phyloP scores from a whole-genome alignment of 2,888 invertebrate genomes.

The Lacanobia wlatinum region DNA sequence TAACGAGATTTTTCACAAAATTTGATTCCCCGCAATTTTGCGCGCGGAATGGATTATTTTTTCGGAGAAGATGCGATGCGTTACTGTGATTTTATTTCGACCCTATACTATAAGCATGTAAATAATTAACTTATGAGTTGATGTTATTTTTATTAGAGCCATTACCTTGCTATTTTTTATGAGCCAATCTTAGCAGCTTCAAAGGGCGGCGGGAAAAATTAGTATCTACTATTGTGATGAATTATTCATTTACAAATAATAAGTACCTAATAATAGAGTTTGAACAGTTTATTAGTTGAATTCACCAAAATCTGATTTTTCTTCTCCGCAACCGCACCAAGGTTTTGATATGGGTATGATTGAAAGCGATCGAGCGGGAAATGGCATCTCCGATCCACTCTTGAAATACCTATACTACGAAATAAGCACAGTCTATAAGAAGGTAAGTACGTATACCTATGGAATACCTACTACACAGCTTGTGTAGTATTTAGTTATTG shows the following conservation, averaged over 20 bases:
- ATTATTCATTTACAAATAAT: too few species aligned
- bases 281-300: slow-evolving; percentile 24
- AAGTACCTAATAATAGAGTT: neutral
- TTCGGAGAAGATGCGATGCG: slow-evolving; percentile 71
- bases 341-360: slow-evolving; percentile 81
- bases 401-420: slow-evolving; percentile 59
- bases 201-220: too few species aligned
- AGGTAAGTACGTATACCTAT: neutral
- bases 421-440: too few species aligned
- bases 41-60: slow-evolving; percentile 80
- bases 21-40: slow-evolving; percentile 85
- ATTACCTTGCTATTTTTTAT: neutral
- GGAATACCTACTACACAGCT: too few species aligned
- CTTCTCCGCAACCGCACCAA: slow-evolving; percentile 59
- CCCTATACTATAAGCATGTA: slow-evolving; percentile 34
- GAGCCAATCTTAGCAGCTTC: too few species aligned
- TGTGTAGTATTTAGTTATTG: too few species aligned
- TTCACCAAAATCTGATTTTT: slow-evolving; percentile 18
- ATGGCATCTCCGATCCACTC: slow-evolving; percentile 80
- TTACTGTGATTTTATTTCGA: slow-evolving; percentile 77
- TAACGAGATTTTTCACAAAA: slow-evolving; percentile 85
- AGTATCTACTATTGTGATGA: too few species aligned
- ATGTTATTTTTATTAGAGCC: neutral
- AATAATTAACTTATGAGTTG: slow-evolving; percentile 44
- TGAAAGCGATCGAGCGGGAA: slow-evolving; percentile 83